Base-by-base conservation (phyloP, 2,113 vertebrate genomes). In the Poeciliopsis retropinna region DNA sequence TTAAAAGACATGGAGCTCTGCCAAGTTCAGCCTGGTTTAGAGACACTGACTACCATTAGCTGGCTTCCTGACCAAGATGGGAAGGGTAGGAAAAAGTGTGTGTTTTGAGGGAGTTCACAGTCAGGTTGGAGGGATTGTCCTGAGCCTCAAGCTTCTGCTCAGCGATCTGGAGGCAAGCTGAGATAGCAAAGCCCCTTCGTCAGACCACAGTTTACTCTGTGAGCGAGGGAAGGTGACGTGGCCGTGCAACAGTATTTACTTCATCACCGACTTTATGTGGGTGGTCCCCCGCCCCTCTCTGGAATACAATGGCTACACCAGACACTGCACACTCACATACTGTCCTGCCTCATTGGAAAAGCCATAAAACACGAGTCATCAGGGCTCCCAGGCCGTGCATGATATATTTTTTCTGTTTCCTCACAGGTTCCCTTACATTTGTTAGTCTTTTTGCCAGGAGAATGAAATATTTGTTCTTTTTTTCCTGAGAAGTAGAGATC, bases 341-440 rank as follows among this genome's bases (percentile, higher is more conserved):
- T 91, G 90, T 90, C 87, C 91, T 91, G 88, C 83, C 91, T 93
- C 92, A 93, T 92, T 92, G 92, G 89, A 92, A 90, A 92, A 93
- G 88, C 85, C 87, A 92, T 93, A 92, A 93, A 93, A 91, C 91
- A 86, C 76, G 74, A 92, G 87, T 87, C 88, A 67, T 89, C 89
- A 75, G 81, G 70, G 86, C 86, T 93, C 81, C 76, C 83, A 81
- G 80, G 87, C 91, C 63, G 87, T 77, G 85, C 82, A 81, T 86
- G 78, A 92, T 90, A 76, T 87, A 82, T 89, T 90, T 44, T 44
- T 86, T 86, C 64, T 32, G 80, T 86, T 88, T 88, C 83, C 85
- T 90, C 80, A 80, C 85, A 87, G 75, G 66, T 85, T 86, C 67
- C 73, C 83, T 86, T 78, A 82, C 73, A 84, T 80, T 78, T 74